Evolutionary conservation across 2,888 invertebrate genomes (phyloP), one percentile per base, ranked within the genome.

Genomic region (Chrysina gloriosa): DNA sequence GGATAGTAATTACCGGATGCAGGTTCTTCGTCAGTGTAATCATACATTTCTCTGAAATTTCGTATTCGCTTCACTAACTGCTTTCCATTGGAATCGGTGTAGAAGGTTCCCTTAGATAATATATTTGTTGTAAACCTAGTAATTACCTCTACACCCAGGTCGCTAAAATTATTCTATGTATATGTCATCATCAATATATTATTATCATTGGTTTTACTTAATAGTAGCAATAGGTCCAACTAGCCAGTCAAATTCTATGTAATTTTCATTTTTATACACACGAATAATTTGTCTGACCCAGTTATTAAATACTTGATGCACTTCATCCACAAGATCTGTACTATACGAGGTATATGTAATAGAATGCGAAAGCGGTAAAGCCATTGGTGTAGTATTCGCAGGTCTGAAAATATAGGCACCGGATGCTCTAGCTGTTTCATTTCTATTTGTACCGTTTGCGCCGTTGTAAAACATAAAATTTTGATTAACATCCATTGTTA

Each of bases 351-450:
- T 67, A 14, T 64, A 25, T 1, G 66, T 63, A 14, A 68, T 56
- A 2, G 68, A 66, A 16, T 66, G 19, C 7, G 63, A 68, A 11
- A 72, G 31, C 16, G 66, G 31, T 16, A 48, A n/a, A 9, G 66
- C 66, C 21, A 64, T 45, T 27, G 71, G 70, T 3, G 61, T 65
- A 14, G 63, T 63, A 14, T 63, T 70, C 11, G 61, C 61, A 14
- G 94, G 94, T 50, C 94, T 84, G 80, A 95, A 94, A 29, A 97
- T 92, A 77, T 98, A 98, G 0, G 97, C 98, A 0, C 98, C 98
- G 0, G 97, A 96, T 0, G 95, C 89, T 68, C 94, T 84, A n/a
- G 11, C 7, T 6, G 21, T 25, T 21, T 45, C 66, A 23, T 27
- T 14, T 3, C 11, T 21, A 36, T 71, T 88, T 86, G 0, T 81